Evolutionary conservation across 2,888 invertebrate genomes (phyloP), one percentile per base, ranked within the genome.

Genomic region (Lasioglossum marginatum): DNA sequence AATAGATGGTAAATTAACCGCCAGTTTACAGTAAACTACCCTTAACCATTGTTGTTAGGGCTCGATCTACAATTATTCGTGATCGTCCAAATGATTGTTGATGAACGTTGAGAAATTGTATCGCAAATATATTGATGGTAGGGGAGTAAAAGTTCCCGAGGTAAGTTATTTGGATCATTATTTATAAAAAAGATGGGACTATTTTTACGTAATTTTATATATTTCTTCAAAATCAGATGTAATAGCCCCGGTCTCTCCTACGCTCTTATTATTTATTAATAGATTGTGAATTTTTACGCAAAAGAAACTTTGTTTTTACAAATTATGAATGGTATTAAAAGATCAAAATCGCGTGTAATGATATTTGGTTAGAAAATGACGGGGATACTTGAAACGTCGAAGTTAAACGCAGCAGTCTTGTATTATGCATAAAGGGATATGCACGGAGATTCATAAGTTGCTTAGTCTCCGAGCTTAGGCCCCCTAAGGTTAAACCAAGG

Each of bases 401-500:
- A 57, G 57, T n/a, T n/a, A 57, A 57, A 12, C 57, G 3, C 57
- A n/a, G n/a, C 57, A 2, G 31, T 31, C 16, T 16, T 63, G 8
- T 48, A 10, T 72, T 48, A 48, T 19, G 45, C 31, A 72, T 19
- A 45, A 45, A 23, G 23, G 68, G 68, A 63, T 63, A 2, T 19
- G 63, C 31, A 34, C 31, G 19, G 16, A 27, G 31, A 63, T 63
- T 16, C 63, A 34, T 37, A 37, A 68, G 68, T 68, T 37, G 68
- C 68, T 37, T 37, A 37, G 68, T 68, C 37, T 23, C 23, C 31
- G 27, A 34, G 63, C 31, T 63, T 63, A 63, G 31, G 31, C 27
- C 16, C 16, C 2, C 63, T 63, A 63, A 63, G 63, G 63, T 76
- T 71, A 60, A 76, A 79, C 79, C 43, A 60, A 78, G 48, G 74